phyloP scores from a whole-genome alignment of 2,888 invertebrate species.

The Ferrisia virgata region DNA sequence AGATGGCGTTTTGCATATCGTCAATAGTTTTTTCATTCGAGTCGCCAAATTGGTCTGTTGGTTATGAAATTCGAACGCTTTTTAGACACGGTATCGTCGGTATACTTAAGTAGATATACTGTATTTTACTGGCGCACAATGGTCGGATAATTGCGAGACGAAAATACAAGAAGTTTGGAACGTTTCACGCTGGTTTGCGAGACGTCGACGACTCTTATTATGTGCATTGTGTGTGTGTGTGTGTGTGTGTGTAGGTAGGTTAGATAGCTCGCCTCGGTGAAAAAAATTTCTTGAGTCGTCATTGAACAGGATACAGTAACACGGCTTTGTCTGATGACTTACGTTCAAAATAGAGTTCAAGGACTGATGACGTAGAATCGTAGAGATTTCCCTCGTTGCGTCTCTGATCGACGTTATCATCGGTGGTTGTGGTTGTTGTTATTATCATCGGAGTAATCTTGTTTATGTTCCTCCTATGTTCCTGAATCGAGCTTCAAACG shows the following conservation, averaged over 20 bases:
- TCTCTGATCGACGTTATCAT: constrained; percentile 21
- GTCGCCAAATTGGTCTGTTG: neutral
- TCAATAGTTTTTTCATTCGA: neutral
- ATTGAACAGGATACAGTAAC: constrained; percentile 16
- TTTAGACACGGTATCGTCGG: neutral
- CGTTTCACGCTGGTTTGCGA: neutral
- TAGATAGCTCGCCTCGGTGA: neutral
- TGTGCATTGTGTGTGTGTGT: neutral
- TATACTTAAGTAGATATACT: too few relatives aligned
- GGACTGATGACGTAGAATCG: constrained; percentile 42
- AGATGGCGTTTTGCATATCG: neutral
- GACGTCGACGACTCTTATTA: neutral
- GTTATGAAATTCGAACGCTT: neutral
- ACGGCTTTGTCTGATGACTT: constrained; percentile 40
- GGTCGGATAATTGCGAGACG: neutral
- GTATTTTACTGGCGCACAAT: neutral
- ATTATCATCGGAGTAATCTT: neutral
- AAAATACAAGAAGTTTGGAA: neutral
- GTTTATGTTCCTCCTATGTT: constrained; percentile 2
- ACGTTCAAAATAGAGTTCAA: constrained; percentile 41
- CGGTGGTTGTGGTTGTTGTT: neutral
- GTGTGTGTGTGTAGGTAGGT: neutral
- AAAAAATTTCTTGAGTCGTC: neutral
- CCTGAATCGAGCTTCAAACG: neutral
- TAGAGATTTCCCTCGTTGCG: constrained; percentile 21